These are phyloP conservation scores for Nebria brevicollis DNA, from an alignment of 2,888 invertebrate species.

Conservation along the genomic window DNA sequence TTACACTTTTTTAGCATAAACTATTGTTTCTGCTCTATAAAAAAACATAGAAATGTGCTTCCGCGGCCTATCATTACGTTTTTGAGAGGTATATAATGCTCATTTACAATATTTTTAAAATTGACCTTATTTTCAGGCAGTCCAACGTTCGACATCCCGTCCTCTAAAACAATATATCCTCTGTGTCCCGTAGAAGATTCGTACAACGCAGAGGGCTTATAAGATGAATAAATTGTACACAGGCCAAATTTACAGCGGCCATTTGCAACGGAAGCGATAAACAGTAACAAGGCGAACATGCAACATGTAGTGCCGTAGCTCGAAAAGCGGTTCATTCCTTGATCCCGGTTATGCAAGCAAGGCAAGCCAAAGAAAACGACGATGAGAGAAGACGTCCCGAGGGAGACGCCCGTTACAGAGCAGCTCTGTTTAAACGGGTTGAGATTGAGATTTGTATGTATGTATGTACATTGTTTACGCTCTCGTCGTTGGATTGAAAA, in stretches of 20 bases:
- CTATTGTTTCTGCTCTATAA: too few relatives aligned
- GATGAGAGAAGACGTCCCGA: neutral
- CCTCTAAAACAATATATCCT: neutral
- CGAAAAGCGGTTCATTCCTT: neutral
- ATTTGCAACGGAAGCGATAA: conserved; percentile 9
- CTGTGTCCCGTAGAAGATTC: neutral
- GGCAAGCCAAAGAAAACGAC: neutral
- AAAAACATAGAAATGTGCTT: too few relatives aligned
- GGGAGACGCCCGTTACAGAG: neutral
- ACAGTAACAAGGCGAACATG: conserved; percentile 18
- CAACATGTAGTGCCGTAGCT: conserved; percentile 12
- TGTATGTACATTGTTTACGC: neutral
- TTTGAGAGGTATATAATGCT: too few relatives aligned
- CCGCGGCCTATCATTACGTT: too few relatives aligned
- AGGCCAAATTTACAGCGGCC: neutral
- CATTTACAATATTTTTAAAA: too few relatives aligned
- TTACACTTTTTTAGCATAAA: too few relatives aligned
- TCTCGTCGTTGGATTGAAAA: too few relatives aligned
- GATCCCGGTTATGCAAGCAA: conserved; percentile 1
- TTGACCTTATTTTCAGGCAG: too few relatives aligned
- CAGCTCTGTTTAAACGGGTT: neutral
- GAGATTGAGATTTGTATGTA: neutral
- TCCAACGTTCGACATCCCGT: too few relatives aligned
- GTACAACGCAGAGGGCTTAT: neutral
- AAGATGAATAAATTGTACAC: neutral